These are phyloP conservation scores for Drosophila nr. perissopoda DNA, from an alignment of 2,888 invertebrate species.

Conservation along the genomic window DNA sequence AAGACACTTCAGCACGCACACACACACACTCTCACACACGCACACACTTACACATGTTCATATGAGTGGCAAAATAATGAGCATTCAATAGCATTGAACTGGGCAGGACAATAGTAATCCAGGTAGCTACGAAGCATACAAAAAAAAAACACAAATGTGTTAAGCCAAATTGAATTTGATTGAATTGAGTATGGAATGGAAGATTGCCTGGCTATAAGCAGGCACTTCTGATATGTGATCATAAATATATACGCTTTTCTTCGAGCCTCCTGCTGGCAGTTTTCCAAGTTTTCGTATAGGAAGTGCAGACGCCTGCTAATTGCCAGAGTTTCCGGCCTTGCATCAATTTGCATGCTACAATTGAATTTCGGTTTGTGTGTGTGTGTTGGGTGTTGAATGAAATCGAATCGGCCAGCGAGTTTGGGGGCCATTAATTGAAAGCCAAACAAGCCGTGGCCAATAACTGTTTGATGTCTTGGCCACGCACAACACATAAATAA, in stretches of 20 bases:
- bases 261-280: slow-evolving; percentile 8
- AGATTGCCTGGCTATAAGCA: slow-evolving; percentile 16
- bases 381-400: slow-evolving; percentile 14
- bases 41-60: slow-evolving; percentile 14
- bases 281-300: slow-evolving; percentile 29
- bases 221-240: slow-evolving; percentile 2
- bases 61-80: slow-evolving; percentile 72
- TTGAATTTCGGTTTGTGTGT: slow-evolving; percentile 32
- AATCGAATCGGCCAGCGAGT: background rate
- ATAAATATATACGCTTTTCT: slow-evolving; percentile 3
- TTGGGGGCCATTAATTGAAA: slow-evolving; percentile 57
- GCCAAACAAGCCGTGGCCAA: slow-evolving; percentile 70
- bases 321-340: slow-evolving; percentile 44
- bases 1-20: slow-evolving; percentile 68
- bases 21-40: slow-evolving; percentile 26
- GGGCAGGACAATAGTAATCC: slow-evolving; percentile 44
- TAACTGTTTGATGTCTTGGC: slow-evolving; percentile 68
- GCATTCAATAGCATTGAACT: slow-evolving; percentile 66
- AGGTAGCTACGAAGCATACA: slow-evolving; percentile 56
- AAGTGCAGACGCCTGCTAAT: slow-evolving; percentile 46
- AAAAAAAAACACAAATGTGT: slow-evolving; percentile 37
- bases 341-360: slow-evolving; percentile 66
- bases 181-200: slow-evolving; percentile 23
- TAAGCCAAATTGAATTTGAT: slow-evolving; percentile 61
- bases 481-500: slow-evolving; percentile 66